Base-by-base conservation (phyloP, 2,888 invertebrate genomes). In the Drosophila mercatorum region DNA sequence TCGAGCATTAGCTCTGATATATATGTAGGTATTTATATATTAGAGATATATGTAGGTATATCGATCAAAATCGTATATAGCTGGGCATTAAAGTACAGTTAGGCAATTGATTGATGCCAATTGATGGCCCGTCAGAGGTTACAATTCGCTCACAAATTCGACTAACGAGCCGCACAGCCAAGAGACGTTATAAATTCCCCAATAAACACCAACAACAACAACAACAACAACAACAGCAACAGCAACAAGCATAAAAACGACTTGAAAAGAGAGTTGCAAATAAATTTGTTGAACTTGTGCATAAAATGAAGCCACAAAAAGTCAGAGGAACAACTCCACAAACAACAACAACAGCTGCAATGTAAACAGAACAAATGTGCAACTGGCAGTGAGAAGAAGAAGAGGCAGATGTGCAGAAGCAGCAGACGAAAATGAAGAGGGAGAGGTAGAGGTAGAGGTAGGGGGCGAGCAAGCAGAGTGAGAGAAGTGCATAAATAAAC, bases 81-180 rank as follows among this genome's bases (percentile, higher is more conserved):
- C 26, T 26, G 41, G 3, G 41, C 22, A 44, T 51, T 31, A 34
- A 60, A 41, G 62, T 70, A 77, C 77, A 78, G 77, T 78, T 78
- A 74, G 71, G 61, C 70, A 63, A 71, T 72, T 86, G 83, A 87
- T 83, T 81, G 83, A 83, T 83, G 81, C 78, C 81, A 83, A 87
- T 87, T 78, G 81, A 85, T 70, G 81, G 78, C 67, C 59, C 60
- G 71, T 68, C 75, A 68, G 66, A 68, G 78, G 56, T 68, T 69
- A 75, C 58, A 56, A 67, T 56, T 53, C 43, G 65, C 78, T 75
- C 60, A 79, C 77, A 79, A 79, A 79, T 77, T 82, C 77, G 77
- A 68, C 83, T 84, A 82, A 88, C 84, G 80, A 88, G 80, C 62
- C 68, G 22, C 41, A 70, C 69, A 70, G 64, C 66, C 70, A 64